Base-by-base conservation (phyloP, 2,888 invertebrate species). In the Hoplodrina blanda region DNA sequence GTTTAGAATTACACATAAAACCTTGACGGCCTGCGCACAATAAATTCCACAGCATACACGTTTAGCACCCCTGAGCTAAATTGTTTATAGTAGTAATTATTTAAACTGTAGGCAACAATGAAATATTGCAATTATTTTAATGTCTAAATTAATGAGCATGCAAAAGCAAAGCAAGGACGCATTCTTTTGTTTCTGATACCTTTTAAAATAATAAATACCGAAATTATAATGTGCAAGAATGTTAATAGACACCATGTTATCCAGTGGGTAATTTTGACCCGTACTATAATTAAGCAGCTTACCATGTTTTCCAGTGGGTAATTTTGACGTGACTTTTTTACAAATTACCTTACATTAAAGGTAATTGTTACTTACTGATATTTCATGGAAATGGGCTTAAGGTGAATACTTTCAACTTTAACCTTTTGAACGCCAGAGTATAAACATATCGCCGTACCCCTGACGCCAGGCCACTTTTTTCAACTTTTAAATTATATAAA, bases 141-240 rank as follows among this genome's bases (percentile, higher is more conserved):
- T 68, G 54, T 64, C 41, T 56, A 52, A 67, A 73, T 79, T 73
- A 69, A 81, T 64, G 66, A 62, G 57, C 56, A 62, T 57, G 72
- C 57, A 69, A 55, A 61, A 62, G 52, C 11, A 17, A 37, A 25
- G 46, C 78, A 62, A 79, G 78, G 78, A 37, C 73, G 61, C 19
- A 69, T 69, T 57, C 57, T 37, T 59, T 81, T 64, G 56, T 53
- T 62, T 56, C 25, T 57, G 30, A 52, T 20, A 41, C 8, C 0
- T 20, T 64, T 60, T 13, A 44, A 69, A 57, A 57, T 50, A 54
- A 63, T 52, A 50, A 41, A 62, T 15, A 46, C 25, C 25, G 37
- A 64, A 62, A 52, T 10, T 41, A 46, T 8, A 44, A 46, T 7
- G 25, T 13, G 4, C 10, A 37, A 33, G 17, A n/a, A 59, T 37